These are phyloP conservation scores for Lasiommata megera DNA, from an alignment of 2,888 invertebrate genomes.

Conservation along the genomic window DNA sequence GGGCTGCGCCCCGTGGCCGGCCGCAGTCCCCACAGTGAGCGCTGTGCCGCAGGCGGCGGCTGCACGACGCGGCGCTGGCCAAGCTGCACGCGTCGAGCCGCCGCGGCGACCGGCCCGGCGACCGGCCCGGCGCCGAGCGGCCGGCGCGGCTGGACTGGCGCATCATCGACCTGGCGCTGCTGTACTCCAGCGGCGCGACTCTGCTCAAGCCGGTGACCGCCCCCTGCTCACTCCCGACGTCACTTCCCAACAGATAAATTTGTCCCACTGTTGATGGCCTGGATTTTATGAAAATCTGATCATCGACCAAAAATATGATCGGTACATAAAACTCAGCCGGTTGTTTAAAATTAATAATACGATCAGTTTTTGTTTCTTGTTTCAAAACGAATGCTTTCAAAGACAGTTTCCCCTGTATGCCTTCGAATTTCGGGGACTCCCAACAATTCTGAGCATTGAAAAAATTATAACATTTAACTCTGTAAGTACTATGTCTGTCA, in stretches of 20 bases:
- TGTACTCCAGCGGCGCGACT: neutral
- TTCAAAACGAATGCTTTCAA: too few species aligned
- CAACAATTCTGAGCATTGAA: too few species aligned
- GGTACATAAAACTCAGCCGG: neutral
- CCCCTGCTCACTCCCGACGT: neutral
- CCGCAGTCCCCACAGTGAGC: neutral
- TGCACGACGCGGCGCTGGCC: neutral
- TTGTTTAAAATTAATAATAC: neutral
- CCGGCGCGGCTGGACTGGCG: neutral
- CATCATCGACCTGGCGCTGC: constrained; percentile 5
- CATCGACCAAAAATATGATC: too few species aligned
- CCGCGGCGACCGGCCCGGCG: neutral
- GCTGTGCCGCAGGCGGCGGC: neutral
- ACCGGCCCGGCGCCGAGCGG: neutral
- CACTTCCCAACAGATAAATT: neutral
- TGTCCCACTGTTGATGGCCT: too few species aligned
- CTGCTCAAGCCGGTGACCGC: neutral
- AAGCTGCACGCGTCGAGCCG: neutral
- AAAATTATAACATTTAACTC: too few species aligned
- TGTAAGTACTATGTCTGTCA: too few species aligned
- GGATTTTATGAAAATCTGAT: too few species aligned
- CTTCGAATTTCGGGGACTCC: too few species aligned
- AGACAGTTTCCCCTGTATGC: too few species aligned
- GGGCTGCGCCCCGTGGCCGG: too few species aligned
- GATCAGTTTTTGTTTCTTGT: neutral